Evolutionary conservation across 1,140 invertebrate species (phyloP).

Genomic region (Drosophila nebulosa): DNA sequence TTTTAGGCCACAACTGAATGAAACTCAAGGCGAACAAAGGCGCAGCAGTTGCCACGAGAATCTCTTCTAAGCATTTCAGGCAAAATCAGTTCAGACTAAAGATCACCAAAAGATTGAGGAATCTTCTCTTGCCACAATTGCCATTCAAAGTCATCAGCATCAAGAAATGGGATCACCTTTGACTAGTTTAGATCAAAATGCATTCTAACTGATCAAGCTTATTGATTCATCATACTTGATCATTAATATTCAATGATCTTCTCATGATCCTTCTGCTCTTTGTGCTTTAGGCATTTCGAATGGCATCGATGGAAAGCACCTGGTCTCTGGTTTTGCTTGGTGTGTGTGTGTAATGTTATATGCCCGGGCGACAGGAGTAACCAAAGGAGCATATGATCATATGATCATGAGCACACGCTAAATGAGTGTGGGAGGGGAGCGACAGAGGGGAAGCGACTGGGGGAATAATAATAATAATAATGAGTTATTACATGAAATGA

Average conservation of each 20-base stretch:
- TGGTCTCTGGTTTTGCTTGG: not conserved
- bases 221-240: not conserved
- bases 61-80: too few relatives aligned
- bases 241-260: conserved; percentile 11
- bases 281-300: not conserved
- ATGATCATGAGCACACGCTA: conserved; percentile 38
- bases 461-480: conserved; percentile 36
- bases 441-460: not conserved
- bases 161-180: not conserved
- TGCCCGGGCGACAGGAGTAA: conserved; percentile 4
- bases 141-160: too few relatives aligned
- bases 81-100: too few relatives aligned
- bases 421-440: not conserved
- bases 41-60: not conserved
- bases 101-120: not conserved
- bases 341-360: conserved; percentile 41
- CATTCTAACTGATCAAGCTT: not conserved
- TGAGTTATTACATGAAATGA: conserved; percentile 65
- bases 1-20: conserved; percentile 20
- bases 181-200: not conserved
- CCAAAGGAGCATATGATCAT: not conserved
- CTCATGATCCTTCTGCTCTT: not conserved
- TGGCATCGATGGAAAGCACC: conserved; percentile 12
- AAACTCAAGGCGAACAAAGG: conserved; percentile 14
- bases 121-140: too few relatives aligned